A percentile compares a stretch with the other conserved stretches of the same genome.
Conservation (phyloP, 2,797 vertebrate genomes). For the Carapus acus region DNA sequence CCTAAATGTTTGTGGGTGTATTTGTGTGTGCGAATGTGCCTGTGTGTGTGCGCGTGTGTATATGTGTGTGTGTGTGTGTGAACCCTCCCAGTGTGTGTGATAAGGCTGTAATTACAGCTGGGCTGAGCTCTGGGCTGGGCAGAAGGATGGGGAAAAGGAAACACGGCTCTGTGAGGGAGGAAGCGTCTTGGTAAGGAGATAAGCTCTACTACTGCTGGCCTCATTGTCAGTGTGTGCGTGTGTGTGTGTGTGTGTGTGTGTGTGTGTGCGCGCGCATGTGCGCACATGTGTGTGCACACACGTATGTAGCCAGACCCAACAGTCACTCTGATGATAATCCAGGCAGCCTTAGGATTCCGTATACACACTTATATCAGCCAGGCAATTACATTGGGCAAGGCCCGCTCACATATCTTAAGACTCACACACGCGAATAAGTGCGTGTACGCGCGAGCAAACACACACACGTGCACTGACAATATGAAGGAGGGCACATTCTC, state of each 20-base stretch:
- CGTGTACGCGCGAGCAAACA: no score
- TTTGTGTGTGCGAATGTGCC: conserved; percentile 33
- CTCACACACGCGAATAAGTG: conserved; percentile 15
- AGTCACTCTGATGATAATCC: conserved; percentile 72
- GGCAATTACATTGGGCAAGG: conserved; percentile 65
- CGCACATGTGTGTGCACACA: conserved; percentile 10
- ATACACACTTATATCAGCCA: conserved; percentile 62
- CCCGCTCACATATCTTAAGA: conserved; percentile 57
- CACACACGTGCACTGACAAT: no score
- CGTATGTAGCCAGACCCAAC: conserved; percentile 56
- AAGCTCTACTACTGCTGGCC: conserved; percentile 65
- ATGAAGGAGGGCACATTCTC: no score
- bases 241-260: conserved; percentile 5
- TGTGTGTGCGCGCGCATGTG: conserved; percentile 7
- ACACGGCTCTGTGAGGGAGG: conserved; percentile 68
- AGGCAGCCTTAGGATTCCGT: conserved; percentile 62
- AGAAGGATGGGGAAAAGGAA: conserved; percentile 68
- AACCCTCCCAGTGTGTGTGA: conserved; percentile 60
- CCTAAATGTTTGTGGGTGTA: conserved; percentile 44
- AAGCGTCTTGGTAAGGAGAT: conserved; percentile 73
- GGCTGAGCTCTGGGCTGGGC: conserved; percentile 67
- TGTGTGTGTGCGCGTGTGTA: conserved; percentile 24
- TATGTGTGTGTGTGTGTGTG: conserved; percentile 40
- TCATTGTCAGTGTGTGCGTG: conserved; percentile 56
- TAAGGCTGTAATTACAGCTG: conserved; percentile 74